Conservation (phyloP, 2,797 vertebrate species). For the Calcarius lapponicus region DNA sequence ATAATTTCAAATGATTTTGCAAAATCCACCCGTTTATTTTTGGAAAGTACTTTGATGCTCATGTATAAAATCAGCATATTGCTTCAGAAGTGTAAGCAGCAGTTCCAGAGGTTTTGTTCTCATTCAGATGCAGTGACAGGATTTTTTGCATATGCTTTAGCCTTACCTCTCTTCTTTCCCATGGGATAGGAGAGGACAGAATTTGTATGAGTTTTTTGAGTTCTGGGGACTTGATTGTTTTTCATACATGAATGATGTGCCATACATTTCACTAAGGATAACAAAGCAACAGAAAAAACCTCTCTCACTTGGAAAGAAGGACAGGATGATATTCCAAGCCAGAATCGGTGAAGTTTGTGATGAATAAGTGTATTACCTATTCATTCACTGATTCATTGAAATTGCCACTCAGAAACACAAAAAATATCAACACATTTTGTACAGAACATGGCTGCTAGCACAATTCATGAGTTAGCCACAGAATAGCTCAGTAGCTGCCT, state of each 20-base stretch:
- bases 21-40: background rate
- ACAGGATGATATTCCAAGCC: background rate
- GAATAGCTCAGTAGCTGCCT: background rate
- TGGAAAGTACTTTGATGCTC: background rate
- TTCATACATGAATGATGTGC: background rate
- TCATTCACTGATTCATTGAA: background rate
- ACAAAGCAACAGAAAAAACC: background rate
- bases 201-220: background rate
- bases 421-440: background rate
- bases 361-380: background rate
- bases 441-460: background rate
- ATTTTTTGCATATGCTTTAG: background rate
- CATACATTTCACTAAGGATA: background rate
- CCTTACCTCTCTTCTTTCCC: background rate
- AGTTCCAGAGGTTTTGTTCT: background rate
- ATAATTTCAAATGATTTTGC: background rate
- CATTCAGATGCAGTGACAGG: background rate
- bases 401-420: background rate
- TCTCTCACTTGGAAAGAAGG: background rate
- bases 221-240: background rate
- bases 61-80: background rate
- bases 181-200: background rate
- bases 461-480: background rate
- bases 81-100: background rate
- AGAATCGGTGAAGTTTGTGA: background rate